Evolutionary conservation across 2,888 invertebrate species (phyloP).

Genomic region (Stenodema calcarata): DNA sequence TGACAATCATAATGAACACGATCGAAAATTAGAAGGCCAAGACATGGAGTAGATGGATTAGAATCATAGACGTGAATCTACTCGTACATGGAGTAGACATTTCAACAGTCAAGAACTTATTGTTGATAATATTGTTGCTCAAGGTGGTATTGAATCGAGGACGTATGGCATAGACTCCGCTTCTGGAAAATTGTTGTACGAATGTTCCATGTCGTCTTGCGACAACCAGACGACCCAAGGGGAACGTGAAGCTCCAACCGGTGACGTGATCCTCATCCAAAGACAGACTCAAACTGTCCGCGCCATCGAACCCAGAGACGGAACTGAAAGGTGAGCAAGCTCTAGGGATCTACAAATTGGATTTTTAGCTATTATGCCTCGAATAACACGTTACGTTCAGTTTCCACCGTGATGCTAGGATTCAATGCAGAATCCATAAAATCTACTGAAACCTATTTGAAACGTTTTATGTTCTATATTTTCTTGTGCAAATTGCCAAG

Average conservation of each 20-base stretch:
- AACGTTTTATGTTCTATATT: no score
- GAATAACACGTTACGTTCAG: no score
- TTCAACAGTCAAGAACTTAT: background rate
- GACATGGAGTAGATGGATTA: background rate
- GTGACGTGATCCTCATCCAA: conserved; percentile 74
- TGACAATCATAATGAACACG: no score
- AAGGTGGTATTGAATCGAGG: conserved; percentile 83
- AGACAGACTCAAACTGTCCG: conserved; percentile 86
- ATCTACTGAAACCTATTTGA: no score
- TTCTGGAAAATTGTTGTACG: conserved; percentile 76
- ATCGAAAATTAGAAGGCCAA: no score
- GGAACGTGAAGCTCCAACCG: conserved; percentile 61
- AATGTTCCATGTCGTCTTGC: conserved; percentile 78
- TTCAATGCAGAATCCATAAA: no score
- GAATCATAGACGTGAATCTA: no score
- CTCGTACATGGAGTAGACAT: no score
- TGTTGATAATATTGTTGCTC: background rate
- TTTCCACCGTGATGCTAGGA: no score
- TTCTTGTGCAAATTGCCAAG: no score
- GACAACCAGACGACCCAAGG: conserved; percentile 70
- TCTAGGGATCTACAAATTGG: no score
- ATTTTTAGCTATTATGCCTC: no score
- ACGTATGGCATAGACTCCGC: conserved; percentile 84
- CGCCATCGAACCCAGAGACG: conserved; percentile 86
- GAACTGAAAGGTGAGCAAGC: conserved; percentile 81